Conservation (phyloP, 2,888 invertebrate species). For the Psylliodes chrysocephalus region DNA sequence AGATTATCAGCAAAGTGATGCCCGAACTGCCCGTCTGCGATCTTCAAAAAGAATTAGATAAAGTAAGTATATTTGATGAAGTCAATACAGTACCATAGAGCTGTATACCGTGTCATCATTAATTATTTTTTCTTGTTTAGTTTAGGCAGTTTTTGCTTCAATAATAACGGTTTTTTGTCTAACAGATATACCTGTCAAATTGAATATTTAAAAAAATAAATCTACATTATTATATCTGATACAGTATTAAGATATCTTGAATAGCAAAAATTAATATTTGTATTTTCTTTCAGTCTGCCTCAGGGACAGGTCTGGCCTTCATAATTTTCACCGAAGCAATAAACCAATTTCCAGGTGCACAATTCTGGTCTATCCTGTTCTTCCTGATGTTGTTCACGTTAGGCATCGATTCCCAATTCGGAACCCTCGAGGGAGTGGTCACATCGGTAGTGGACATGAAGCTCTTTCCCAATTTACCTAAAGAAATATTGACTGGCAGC, state of each 20-base stretch:
- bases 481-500: conserved; percentile 86
- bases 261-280: no score
- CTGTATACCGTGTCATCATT: no score
- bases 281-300: conserved; percentile 83
- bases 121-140: no score
- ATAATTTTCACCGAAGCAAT: conserved; percentile 98
- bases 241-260: no score
- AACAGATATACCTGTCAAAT: no score
- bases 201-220: no score
- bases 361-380: conserved; percentile 95
- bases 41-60: conserved; percentile 86
- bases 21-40: conserved; percentile 80
- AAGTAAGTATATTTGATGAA: no score
- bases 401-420: conserved; percentile 97
- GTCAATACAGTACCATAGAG: no score
- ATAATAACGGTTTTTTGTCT: no score
- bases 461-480: conserved; percentile 88
- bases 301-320: conserved; percentile 95
- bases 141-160: no score
- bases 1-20: conserved; percentile 71
- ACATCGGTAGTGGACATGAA: conserved; percentile 97
- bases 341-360: conserved; percentile 96
- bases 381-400: conserved; percentile 97
- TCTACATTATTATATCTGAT: no score
- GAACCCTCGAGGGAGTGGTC: conserved; percentile 94